These are phyloP conservation scores for Sternarchorhynchus goeldii DNA, from an alignment of 2,797 vertebrate genomes.

Conservation along the genomic window DNA sequence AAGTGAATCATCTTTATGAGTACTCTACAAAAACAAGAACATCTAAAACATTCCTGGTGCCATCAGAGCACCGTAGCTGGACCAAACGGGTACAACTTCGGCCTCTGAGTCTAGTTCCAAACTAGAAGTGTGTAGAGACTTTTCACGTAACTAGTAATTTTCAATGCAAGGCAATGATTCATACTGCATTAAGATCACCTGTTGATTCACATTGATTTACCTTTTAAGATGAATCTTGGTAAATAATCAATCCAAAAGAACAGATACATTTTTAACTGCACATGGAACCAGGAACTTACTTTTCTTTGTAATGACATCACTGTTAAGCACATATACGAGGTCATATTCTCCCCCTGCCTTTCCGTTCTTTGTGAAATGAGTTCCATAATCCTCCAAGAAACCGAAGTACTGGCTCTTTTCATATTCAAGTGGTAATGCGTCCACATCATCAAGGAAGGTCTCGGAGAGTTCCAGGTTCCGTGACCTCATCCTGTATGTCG, in stretches of 20 bases:
- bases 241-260: neutral
- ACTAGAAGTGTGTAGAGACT: too few species aligned
- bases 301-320: conserved; percentile 60
- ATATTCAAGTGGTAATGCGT: conserved; percentile 78
- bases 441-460: conserved; percentile 78
- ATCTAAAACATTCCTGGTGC: too few species aligned
- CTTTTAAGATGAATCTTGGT: too few species aligned
- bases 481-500: conserved; percentile 81
- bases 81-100: too few species aligned
- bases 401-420: conserved; percentile 88
- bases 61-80: neutral
- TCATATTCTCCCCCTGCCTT: conserved; percentile 86
- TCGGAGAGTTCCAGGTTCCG: conserved; percentile 68
- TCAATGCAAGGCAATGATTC: too few species aligned
- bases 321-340: conserved; percentile 85
- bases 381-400: conserved; percentile 91
- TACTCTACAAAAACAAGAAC: neutral
- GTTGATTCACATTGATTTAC: too few species aligned
- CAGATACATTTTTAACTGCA: neutral
- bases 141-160: too few species aligned
- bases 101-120: too few species aligned
- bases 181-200: too few species aligned
- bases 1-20: neutral
- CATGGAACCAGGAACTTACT: conserved; percentile 59
- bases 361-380: conserved; percentile 85